Evolutionary conservation across 1,140 invertebrate genomes (phyloP).

Genomic region (Apis florea): DNA sequence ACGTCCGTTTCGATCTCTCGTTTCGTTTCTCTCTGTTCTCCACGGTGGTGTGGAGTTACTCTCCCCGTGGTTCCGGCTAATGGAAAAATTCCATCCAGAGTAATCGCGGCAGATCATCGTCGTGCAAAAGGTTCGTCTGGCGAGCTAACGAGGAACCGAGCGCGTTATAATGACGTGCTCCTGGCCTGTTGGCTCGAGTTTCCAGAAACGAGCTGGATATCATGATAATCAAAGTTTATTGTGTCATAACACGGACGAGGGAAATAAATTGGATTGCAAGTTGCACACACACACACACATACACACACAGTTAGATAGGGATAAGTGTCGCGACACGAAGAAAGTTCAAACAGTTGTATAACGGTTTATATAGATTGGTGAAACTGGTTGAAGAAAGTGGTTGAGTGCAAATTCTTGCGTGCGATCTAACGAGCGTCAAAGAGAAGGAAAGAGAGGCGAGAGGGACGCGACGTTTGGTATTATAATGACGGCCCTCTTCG

Average conservation of each 20-base stretch:
- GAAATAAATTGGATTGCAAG: slow-evolving; percentile 52
- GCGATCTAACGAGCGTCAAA: slow-evolving; percentile 53
- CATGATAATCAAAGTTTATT: slow-evolving; percentile 57
- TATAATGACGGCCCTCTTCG: slow-evolving; percentile 62
- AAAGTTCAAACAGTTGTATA: slow-evolving; percentile 43
- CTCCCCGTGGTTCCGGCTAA: slow-evolving; percentile 24
- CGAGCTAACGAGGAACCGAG: slow-evolving; percentile 55
- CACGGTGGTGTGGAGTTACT: background rate
- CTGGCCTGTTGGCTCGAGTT: slow-evolving; percentile 7
- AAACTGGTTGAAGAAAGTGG: slow-evolving; percentile 51
- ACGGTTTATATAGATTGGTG: background rate
- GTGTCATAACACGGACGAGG: slow-evolving; percentile 24
- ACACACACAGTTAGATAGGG: background rate
- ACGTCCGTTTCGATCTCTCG: slow-evolving; percentile 20
- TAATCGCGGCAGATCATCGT: slow-evolving; percentile 44
- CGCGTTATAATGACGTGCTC: slow-evolving; percentile 65
- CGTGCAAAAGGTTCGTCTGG: slow-evolving; percentile 45
- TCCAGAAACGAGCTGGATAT: slow-evolving; percentile 22
- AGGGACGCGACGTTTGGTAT: slow-evolving; percentile 40
- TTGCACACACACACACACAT: too few relatives aligned
- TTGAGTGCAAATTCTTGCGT: slow-evolving; percentile 54
- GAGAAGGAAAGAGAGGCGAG: background rate
- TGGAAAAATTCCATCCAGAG: slow-evolving; percentile 45
- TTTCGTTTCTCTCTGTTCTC: background rate
- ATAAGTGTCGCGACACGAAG: slow-evolving; percentile 22